Evolutionary conservation across 1,140 invertebrate species (phyloP).

Genomic region (Asobara japonica): DNA sequence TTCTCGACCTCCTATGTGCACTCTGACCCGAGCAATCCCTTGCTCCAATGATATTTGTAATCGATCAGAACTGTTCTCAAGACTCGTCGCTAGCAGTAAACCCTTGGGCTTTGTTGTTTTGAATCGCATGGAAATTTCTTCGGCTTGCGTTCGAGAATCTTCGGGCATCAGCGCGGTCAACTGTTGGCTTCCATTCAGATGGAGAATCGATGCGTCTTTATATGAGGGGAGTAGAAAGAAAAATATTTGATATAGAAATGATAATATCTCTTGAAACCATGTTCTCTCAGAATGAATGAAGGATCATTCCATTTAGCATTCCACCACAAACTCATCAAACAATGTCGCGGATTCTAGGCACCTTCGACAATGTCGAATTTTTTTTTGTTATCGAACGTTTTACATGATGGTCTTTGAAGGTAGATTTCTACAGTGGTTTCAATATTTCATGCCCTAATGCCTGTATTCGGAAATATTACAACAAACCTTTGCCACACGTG

Average conservation of each 20-base stretch:
- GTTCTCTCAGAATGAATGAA: no score
- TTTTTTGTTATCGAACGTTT: no score
- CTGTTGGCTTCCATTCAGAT: slow-evolving; percentile 89
- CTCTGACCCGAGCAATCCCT: slow-evolving; percentile 81
- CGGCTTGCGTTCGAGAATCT: slow-evolving; percentile 88
- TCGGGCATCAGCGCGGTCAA: slow-evolving; percentile 82
- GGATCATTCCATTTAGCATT: no score
- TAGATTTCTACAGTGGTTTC: no score
- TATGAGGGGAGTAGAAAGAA: slow-evolving; percentile 4
- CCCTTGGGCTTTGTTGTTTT: slow-evolving; percentile 81
- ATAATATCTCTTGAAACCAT: no score
- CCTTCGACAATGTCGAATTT: no score
- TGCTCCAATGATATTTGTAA: slow-evolving; percentile 85
- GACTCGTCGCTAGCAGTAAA: slow-evolving; percentile 78
- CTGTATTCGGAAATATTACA: background rate
- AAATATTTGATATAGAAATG: no score
- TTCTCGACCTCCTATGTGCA: slow-evolving; percentile 85
- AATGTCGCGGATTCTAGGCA: no score
- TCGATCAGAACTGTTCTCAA: slow-evolving; percentile 80
- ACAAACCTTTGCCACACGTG: slow-evolving; percentile 87
- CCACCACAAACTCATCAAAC: no score
- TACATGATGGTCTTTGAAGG: no score
- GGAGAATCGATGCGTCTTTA: slow-evolving; percentile 86
- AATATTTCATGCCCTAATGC: background rate
- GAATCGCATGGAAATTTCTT: slow-evolving; percentile 90